Percentiles rank a stretch among this genome's conserved stretches.
These are phyloP conservation scores for Lasioglossum zephyrum DNA, from an alignment of 2,888 invertebrate genomes.

Conservation along the genomic window DNA sequence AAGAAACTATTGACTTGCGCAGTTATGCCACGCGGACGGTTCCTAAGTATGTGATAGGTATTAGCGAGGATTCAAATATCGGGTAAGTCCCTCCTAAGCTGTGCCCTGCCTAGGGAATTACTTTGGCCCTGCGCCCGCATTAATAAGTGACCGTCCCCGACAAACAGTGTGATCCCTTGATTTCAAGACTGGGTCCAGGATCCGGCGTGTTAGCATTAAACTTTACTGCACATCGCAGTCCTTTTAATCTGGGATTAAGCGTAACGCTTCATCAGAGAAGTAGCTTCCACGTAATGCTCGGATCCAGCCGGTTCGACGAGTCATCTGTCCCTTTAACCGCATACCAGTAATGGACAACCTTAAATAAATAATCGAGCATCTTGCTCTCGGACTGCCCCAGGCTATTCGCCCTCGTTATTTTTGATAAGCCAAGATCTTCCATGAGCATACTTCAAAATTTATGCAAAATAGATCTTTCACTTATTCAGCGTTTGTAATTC, in stretches of 20 bases:
- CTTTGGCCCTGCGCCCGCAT: slow-evolving; percentile 81
- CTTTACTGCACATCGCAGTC: slow-evolving; percentile 53
- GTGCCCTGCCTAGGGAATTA: slow-evolving; percentile 73
- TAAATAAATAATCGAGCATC: neutral
- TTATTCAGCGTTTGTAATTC: neutral
- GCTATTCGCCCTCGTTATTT: neutral
- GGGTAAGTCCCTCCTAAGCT: slow-evolving; percentile 78
- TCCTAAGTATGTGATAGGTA: slow-evolving; percentile 67
- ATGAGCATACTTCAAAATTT: neutral
- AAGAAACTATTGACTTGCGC: neutral
- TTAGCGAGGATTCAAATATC: slow-evolving; percentile 77
- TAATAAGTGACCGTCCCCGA: slow-evolving; percentile 81
- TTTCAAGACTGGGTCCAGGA: slow-evolving; percentile 64
- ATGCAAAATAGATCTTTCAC: no score
- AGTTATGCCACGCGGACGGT: slow-evolving; percentile 12
- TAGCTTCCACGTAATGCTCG: slow-evolving; percentile 19
- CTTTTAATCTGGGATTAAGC: slow-evolving; percentile 59
- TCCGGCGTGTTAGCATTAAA: slow-evolving; percentile 60
- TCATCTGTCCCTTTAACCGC: slow-evolving; percentile 18
- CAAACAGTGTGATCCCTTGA: slow-evolving; percentile 72
- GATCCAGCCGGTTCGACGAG: neutral
- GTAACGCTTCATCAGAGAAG: slow-evolving; percentile 52
- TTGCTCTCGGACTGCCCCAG: neutral
- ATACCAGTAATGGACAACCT: neutral
- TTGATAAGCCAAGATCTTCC: neutral